A percentile compares a stretch with the other conserved stretches of the same genome.
These are phyloP conservation scores for Orius laevigatus DNA, from an alignment of 1,140 invertebrate species.

Conservation along the genomic window DNA sequence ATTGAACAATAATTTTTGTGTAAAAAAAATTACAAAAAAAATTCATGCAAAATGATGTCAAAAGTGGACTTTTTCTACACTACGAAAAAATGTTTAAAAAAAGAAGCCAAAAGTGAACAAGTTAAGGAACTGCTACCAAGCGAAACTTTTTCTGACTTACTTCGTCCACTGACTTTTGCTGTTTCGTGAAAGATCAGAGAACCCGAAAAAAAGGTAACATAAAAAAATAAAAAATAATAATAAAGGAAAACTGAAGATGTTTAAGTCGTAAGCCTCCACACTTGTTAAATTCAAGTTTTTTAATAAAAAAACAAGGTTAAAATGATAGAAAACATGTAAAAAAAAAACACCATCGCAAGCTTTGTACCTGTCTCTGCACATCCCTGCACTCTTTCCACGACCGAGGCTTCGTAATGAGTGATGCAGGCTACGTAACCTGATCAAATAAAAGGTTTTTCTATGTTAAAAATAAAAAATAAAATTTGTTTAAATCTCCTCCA, in stretches of 20 bases:
- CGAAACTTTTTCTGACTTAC: slow-evolving; percentile 27
- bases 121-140: slow-evolving; percentile 13
- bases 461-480: neutral
- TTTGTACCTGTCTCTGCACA: slow-evolving; percentile 40
- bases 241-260: neutral
- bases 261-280: too few relatives aligned
- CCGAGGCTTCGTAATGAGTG: slow-evolving; percentile 32
- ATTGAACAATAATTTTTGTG: too few relatives aligned
- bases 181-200: slow-evolving; percentile 20
- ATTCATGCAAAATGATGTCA: neutral
- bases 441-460: neutral
- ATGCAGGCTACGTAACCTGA: slow-evolving; percentile 22
- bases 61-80: neutral
- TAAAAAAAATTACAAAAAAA: neutral
- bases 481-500: too few relatives aligned
- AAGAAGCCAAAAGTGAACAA: neutral
- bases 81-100: slow-evolving; percentile 1
- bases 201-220: slow-evolving; percentile 18
- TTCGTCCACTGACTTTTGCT: slow-evolving; percentile 44
- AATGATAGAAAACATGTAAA: slow-evolving; percentile 1
- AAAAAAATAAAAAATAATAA: neutral
- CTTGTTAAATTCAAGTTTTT: too few relatives aligned
- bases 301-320: neutral
- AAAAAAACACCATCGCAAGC: slow-evolving; percentile 15
- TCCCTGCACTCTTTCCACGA: slow-evolving; percentile 34